Evolutionary conservation across 1,140 invertebrate species (phyloP).

Genomic region (Nasonia giraulti): DNA sequence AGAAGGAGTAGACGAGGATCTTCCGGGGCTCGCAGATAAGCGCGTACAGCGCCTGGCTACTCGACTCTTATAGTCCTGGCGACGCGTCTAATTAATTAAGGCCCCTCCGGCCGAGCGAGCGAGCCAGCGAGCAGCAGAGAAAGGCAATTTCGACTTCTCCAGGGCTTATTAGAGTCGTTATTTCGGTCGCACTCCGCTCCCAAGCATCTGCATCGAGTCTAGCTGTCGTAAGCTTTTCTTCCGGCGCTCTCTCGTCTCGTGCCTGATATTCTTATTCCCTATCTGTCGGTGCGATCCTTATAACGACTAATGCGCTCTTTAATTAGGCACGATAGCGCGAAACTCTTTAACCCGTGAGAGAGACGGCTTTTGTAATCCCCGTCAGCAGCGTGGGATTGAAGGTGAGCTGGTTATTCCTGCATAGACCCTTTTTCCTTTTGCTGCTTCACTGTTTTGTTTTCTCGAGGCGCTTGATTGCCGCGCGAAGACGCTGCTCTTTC

Average conservation of each 20-base stretch:
- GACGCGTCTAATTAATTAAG: slow-evolving; percentile 59
- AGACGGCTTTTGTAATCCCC: background rate
- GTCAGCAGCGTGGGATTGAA: background rate
- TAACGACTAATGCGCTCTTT: slow-evolving; percentile 29
- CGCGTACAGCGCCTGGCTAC: slow-evolving; percentile 37
- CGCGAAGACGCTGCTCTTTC: no score
- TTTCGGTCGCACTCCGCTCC: slow-evolving; percentile 31
- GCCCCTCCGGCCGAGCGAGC: slow-evolving; percentile 49
- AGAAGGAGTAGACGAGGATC: slow-evolving; percentile 6
- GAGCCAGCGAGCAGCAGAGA: slow-evolving; percentile 38
- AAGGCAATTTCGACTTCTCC: slow-evolving; percentile 50
- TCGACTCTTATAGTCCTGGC: slow-evolving; percentile 12
- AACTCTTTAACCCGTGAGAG: slow-evolving; percentile 10
- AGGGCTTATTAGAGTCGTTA: slow-evolving; percentile 51
- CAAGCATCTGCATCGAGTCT: slow-evolving; percentile 26
- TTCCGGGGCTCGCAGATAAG: slow-evolving; percentile 39
- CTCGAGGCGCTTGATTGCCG: background rate
- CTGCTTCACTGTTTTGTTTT: background rate
- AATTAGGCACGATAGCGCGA: slow-evolving; percentile 20
- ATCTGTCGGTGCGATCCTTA: slow-evolving; percentile 24
- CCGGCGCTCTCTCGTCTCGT: background rate
- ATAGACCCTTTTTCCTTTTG: no score
- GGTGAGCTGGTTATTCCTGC: background rate
- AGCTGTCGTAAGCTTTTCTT: slow-evolving; percentile 8
- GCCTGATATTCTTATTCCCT: background rate